Evolutionary conservation across 2,888 invertebrate species (phyloP).

Genomic region (Atherix ibis): DNA sequence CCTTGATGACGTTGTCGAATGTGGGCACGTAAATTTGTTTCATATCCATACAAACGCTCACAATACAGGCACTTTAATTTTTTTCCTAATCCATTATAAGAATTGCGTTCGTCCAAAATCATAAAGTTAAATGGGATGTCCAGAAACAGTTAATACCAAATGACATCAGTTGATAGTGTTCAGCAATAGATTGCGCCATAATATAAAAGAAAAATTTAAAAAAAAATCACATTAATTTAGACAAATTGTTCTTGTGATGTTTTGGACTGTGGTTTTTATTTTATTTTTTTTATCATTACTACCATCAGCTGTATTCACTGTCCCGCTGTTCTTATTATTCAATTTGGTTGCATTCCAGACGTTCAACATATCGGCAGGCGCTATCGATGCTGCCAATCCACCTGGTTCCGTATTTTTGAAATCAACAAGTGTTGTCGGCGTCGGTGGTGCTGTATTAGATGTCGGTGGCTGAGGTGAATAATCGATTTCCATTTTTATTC

Average conservation of each 20-base stretch:
- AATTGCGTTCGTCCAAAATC: too few relatives aligned
- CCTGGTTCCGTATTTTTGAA: conserved; percentile 25
- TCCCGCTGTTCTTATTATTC: conserved; percentile 54
- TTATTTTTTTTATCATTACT: conserved; percentile 18
- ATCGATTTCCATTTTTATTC: conserved; percentile 46
- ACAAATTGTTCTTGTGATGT: too few relatives aligned
- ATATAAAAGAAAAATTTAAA: neutral
- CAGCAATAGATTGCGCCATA: neutral
- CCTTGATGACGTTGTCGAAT: conserved; percentile 85
- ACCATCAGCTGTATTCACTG: conserved; percentile 76
- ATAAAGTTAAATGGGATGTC: too few relatives aligned
- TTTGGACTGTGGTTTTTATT: too few relatives aligned
- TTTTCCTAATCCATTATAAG: conserved; percentile 44
- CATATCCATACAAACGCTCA: conserved; percentile 82
- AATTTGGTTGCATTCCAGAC: conserved; percentile 47
- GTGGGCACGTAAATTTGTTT: conserved; percentile 82
- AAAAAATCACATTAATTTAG: neutral
- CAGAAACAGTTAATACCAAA: too few relatives aligned
- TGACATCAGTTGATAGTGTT: too few relatives aligned
- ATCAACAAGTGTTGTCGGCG: conserved; percentile 36
- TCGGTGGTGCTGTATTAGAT: conserved; percentile 37
- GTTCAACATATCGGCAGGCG: conserved; percentile 40
- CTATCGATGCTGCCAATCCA: conserved; percentile 30
- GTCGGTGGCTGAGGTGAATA: conserved; percentile 44
- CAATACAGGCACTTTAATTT: conserved; percentile 86